Conservation (phyloP, 2,888 invertebrate genomes). For the Erpobdella octoculata region DNA sequence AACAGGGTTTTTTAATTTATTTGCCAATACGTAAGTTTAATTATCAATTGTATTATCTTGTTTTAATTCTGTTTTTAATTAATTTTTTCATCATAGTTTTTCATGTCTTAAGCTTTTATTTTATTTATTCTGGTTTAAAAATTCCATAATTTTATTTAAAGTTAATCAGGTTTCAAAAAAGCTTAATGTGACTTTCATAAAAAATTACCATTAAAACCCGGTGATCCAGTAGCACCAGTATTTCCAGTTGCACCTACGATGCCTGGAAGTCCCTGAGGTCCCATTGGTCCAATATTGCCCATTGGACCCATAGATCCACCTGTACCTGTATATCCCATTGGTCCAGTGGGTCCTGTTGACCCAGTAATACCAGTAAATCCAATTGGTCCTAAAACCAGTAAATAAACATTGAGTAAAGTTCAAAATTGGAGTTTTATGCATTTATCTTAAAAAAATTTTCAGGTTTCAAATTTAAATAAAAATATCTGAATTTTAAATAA, state of each 20-base stretch:
- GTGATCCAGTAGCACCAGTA: neutral
- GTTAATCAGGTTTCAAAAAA: neutral
- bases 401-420: no score
- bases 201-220: neutral
- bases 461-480: no score
- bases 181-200: neutral
- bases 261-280: constrained; percentile 10
- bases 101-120: no score
- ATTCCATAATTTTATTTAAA: no score
- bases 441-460: no score
- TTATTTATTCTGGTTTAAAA: neutral
- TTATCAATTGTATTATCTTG: no score
- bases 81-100: no score
- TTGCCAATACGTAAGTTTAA: no score
- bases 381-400: neutral
- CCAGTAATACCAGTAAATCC: constrained; percentile 10
- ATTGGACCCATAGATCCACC: neutral
- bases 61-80: no score
- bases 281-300: neutral
- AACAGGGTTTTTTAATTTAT: no score
- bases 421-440: no score
- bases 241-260: neutral
- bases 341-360: neutral
- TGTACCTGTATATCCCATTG: neutral
- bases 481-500: no score